Conservation (phyloP, 1,140 invertebrate species). For the Solenopsis invicta region DNA sequence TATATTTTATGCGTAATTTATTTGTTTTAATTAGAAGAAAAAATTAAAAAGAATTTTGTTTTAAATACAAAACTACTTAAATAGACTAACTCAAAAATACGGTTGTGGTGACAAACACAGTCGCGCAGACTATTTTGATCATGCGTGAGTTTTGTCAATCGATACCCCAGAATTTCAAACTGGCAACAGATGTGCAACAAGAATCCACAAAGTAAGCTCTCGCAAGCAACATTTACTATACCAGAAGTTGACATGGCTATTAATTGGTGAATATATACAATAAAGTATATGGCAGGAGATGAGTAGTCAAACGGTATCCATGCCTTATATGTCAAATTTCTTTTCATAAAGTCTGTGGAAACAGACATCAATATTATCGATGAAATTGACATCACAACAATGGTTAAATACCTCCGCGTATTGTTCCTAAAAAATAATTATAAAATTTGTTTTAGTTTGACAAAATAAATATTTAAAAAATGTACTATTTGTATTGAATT, state of each 20-base stretch:
- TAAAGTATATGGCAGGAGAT: neutral
- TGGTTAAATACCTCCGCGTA: neutral
- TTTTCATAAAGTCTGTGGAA: neutral
- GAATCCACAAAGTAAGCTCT: conserved; percentile 65
- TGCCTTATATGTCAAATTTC: conserved; percentile 36
- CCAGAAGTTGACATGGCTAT: conserved; percentile 47
- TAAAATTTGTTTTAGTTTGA: neutral
- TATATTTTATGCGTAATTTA: neutral
- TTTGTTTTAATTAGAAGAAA: neutral
- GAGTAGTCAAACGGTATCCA: conserved; percentile 61
- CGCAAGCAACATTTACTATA: conserved; percentile 47
- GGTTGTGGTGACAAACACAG: conserved; percentile 37
- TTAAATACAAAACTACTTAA: neutral
- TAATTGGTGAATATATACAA: conserved; percentile 56
- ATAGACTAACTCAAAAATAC: conserved; percentile 54
- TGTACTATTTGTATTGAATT: neutral
- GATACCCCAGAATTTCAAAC: conserved; percentile 66
- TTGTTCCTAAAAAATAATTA: conserved; percentile 24
- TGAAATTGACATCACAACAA: conserved; percentile 4
- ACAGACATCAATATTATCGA: conserved; percentile 19
- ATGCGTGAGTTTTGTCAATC: conserved; percentile 45
- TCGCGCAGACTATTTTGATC: neutral
- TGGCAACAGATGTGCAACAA: conserved; percentile 68
- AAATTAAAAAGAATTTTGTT: neutral
- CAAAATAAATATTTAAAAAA: neutral